Percentiles rank a stretch among this genome's conserved stretches.
phyloP scores from a whole-genome alignment of 2,113 vertebrate species.

The Rousettus leschenaultii region DNA sequence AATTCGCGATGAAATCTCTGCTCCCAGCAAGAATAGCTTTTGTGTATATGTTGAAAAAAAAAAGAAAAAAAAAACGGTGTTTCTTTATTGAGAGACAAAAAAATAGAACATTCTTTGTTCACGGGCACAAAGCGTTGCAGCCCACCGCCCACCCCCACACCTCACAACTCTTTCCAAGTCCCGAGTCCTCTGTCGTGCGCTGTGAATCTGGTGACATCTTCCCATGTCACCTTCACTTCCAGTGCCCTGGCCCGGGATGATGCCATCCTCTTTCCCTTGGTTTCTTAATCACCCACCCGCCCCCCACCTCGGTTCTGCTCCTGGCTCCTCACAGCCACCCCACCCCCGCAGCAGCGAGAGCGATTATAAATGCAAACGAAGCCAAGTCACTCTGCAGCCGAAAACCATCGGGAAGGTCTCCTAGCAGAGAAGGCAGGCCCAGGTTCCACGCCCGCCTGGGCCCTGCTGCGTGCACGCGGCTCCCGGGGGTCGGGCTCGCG shows the following conservation, averaged over 20 bases:
- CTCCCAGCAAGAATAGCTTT: neutral
- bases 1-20: neutral
- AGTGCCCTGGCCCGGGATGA: fast-evolving
- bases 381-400: neutral
- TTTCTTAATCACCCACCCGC: fast-evolving
- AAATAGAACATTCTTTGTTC: neutral
- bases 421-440: neutral
- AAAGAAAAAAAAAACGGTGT: neutral
- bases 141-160: neutral
- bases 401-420: neutral
- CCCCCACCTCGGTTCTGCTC: too few relatives aligned
- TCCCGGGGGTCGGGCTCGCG: too few relatives aligned
- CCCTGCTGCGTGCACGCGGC: too few relatives aligned
- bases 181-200: neutral
- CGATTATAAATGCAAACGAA: neutral
- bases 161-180: neutral
- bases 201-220: neutral
- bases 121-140: neutral
- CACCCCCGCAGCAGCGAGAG: neutral
- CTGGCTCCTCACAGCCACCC: neutral
- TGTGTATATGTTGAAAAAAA: neutral
- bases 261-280: neutral
- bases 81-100: neutral
- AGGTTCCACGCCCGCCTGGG: too few relatives aligned
- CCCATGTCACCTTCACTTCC: neutral